Percentiles rank a stretch among this genome's conserved stretches.
Conservation (phyloP, 2,888 invertebrate species). For the Parascotia fuliginaria region DNA sequence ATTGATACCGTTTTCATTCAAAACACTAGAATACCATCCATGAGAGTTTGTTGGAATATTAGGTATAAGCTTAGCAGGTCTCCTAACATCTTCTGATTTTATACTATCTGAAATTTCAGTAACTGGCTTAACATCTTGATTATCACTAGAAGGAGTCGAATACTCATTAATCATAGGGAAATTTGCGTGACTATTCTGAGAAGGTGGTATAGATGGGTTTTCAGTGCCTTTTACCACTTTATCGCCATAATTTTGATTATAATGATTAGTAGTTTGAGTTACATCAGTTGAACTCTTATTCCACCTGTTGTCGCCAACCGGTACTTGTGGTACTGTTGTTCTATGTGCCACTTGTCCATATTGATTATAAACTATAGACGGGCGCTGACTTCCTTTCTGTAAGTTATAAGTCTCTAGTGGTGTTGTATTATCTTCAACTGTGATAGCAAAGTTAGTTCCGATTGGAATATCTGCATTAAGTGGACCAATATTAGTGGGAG, state of each 20-base stretch:
- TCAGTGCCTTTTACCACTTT: conserved; percentile 28
- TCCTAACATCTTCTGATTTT: conserved; percentile 55
- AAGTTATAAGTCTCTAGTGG: conserved; percentile 63
- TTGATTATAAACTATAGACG: conserved; percentile 52
- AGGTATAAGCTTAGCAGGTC: conserved; percentile 70
- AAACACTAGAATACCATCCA: conserved; percentile 77
- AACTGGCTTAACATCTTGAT: conserved; percentile 52
- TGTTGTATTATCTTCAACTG: conserved; percentile 73
- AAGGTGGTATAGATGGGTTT: conserved; percentile 47
- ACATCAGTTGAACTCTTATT: conserved; percentile 59
- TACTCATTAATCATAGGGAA: conserved; percentile 77
- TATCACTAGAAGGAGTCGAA: conserved; percentile 33
- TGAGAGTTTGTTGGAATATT: conserved; percentile 77
- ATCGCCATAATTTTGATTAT: conserved; percentile 39
- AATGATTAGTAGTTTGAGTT: conserved; percentile 41
- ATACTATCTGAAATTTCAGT: conserved; percentile 56
- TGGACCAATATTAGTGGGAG: conserved; percentile 57
- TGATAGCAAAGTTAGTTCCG: conserved; percentile 80
- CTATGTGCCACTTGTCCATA: conserved; percentile 50
- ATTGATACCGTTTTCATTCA: conserved; percentile 68
- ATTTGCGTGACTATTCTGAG: conserved; percentile 79
- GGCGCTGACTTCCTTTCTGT: conserved; percentile 61
- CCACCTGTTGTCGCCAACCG: conserved; percentile 72
- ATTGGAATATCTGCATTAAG: conserved; percentile 80
- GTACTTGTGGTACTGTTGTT: conserved; percentile 46